Base-by-base conservation (phyloP, 2,888 invertebrate genomes). In the Psococerastis gibbosa region DNA sequence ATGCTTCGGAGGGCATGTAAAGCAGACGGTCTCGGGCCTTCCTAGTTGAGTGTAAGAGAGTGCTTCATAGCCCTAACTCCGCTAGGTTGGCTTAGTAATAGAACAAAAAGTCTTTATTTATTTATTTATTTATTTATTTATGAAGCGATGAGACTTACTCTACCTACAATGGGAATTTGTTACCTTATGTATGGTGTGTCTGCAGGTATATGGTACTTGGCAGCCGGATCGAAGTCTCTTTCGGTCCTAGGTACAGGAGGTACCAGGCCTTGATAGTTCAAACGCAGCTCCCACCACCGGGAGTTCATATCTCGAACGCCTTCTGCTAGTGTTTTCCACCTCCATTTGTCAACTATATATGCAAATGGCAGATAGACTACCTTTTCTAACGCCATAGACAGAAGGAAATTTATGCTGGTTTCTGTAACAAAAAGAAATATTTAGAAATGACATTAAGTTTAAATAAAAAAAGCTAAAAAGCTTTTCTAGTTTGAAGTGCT, bases 191-290 rank as follows among this genome's bases (percentile, higher is more conserved):
- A 69, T 11, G 66, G 64, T 45, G 65, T 63, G 59, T 85, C 81
- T 2, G 79, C 75, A 3, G 81, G 73, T 5, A 88, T 65, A 55
- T 88, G 87, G 56, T 80, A 80, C 54, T 87, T 88, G 1, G 85
- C 70, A 2, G 77, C 85, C 1, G 87, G 76, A 56, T 88, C 87
- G 52, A 88, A 83, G 57, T 87, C 80, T 1, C 69, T 64, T 56
- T 82, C 81, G 0, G 69, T 68, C 51, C 87, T 65, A 2, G 68
- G 57, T 3, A 72, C 58, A 0, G 84, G 81, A 3, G 83, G 82
- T 1, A 76, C 66, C 1, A 85, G 68, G 1, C 84, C 84, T 68
- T 80, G 66, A 55, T 75, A 78, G 43, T 75, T 64, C 1, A 81
- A 58, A 43, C 77, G 68, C 55, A 80, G 62, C 51, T 78, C 75